Evolutionary conservation across 2,113 vertebrate species (phyloP), one percentile per base, ranked within the genome.

Genomic region (Cavia aperea): DNA sequence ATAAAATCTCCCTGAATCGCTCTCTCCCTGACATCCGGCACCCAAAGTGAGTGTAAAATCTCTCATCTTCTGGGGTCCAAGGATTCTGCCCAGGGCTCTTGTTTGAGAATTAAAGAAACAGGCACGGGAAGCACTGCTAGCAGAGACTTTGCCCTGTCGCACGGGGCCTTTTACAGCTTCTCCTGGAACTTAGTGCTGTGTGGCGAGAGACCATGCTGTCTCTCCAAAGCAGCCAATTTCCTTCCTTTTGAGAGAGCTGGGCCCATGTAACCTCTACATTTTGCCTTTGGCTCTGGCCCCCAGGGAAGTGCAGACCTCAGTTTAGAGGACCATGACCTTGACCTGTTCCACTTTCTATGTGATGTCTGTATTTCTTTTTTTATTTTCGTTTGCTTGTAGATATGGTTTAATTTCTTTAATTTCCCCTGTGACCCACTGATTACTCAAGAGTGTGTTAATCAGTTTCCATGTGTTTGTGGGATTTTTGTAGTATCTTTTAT

Each of bases 21-120:
- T 99, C 99, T n/a, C 97, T 99, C 92, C 98, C 99, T 1, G 99
- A 99, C 96, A 99, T 99, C 97, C 98, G 99, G 54, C 98, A 99
- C 95, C 97, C 97, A 62, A 99, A 99, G 99, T 99, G 95, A 99
- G 99, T 98, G 88, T 79, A 78, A 24, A 24, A 0, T 93, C 82
- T 95, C 65, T 43, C 92, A 82, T 81, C 77, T 92, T 73, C 72
- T 68, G 91, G 83, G 84, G 63, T 86, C 36, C 84, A 43, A 87
- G 70, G 84, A 66, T 62, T 87, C 79, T 56, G 63, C 49, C 24
- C 31, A 19, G 26, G 60, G 62, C 88, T 78, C 66, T 81, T 21
- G 10, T 79, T 26, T 91, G 51, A 56, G 66, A 91, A 79, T 85
- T 63, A 73, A 89, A 86, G 90, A 58, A 90, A 21, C 89, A 66